phyloP scores from a whole-genome alignment of 1,140 invertebrate species.

The Oreohelix idahoensis region DNA sequence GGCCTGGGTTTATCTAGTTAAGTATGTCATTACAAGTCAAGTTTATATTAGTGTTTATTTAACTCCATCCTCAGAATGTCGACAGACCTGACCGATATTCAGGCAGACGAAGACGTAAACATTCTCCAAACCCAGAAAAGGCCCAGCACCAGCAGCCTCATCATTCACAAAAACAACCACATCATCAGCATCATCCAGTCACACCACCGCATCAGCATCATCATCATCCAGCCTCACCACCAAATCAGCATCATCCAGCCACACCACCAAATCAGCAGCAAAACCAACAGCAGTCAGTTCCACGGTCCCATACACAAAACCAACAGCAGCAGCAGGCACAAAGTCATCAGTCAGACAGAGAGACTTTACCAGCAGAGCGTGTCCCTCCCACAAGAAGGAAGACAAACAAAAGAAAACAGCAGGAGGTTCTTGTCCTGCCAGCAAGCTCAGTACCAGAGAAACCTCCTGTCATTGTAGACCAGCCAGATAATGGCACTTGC shows the following conservation, averaged over 20 bases:
- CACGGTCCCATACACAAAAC: slow-evolving; percentile 7
- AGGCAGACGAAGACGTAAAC: slow-evolving; percentile 25
- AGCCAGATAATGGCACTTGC: slow-evolving; percentile 7
- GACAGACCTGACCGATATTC: slow-evolving; percentile 2
- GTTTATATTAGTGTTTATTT: too few relatives aligned
- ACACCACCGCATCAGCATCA: slow-evolving; percentile 7
- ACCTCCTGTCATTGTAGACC: background rate
- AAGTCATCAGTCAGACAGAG: background rate
- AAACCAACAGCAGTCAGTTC: slow-evolving; percentile 19
- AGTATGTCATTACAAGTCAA: too few relatives aligned
- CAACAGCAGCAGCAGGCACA: slow-evolving; percentile 35
- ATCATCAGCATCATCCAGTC: background rate
- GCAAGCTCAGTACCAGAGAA: slow-evolving; percentile 11
- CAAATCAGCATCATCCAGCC: slow-evolving; percentile 8
- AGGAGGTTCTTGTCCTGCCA: background rate
- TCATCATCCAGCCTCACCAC: background rate
- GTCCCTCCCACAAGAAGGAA: slow-evolving; percentile 8
- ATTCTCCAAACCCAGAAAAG: slow-evolving; percentile 21
- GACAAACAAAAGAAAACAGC: slow-evolving; percentile 23
- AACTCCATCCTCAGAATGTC: background rate
- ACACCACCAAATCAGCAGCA: slow-evolving; percentile 16
- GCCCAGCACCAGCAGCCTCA: slow-evolving; percentile 25
- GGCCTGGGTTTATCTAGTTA: too few relatives aligned
- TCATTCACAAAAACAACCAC: background rate
- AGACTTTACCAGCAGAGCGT: background rate